phyloP scores from a whole-genome alignment of 2,888 invertebrate species.

The Macrophya annulata region DNA sequence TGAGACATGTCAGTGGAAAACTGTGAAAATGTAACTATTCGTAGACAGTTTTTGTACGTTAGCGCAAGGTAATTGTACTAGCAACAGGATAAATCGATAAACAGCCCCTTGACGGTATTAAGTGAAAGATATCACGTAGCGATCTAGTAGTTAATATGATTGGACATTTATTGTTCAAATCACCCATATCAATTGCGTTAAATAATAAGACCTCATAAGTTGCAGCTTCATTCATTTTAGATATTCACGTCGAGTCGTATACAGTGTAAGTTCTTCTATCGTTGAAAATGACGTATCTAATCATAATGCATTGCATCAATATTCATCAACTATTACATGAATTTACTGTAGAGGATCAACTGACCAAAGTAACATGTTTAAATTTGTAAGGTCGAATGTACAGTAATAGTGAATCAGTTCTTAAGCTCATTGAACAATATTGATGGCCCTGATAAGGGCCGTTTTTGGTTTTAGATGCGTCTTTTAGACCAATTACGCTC shows the following conservation, averaged over 20 bases:
- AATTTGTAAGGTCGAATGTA: no score
- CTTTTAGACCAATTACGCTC: conserved; percentile 47
- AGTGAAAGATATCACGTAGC: no score
- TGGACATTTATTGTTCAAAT: no score
- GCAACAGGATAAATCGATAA: no score
- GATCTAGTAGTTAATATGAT: no score
- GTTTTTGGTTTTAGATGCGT: neutral
- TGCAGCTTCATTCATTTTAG: neutral
- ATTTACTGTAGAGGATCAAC: neutral
- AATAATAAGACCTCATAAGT: neutral
- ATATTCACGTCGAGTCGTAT: neutral
- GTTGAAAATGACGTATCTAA: neutral
- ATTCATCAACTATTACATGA: no score
- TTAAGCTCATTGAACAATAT: neutral
- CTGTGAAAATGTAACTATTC: neutral
- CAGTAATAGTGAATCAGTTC: neutral
- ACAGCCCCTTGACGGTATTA: no score
- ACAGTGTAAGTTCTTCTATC: neutral
- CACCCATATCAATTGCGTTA: no score
- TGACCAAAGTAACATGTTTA: no score
- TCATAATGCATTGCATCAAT: neutral
- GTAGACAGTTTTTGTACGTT: neutral
- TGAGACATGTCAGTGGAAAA: no score
- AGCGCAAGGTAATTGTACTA: no score
- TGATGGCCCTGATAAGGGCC: conserved; percentile 53